Evolutionary conservation across 2,797 vertebrate species (phyloP), one percentile per base, ranked within the genome.

Genomic region (Amblyraja radiata): DNA sequence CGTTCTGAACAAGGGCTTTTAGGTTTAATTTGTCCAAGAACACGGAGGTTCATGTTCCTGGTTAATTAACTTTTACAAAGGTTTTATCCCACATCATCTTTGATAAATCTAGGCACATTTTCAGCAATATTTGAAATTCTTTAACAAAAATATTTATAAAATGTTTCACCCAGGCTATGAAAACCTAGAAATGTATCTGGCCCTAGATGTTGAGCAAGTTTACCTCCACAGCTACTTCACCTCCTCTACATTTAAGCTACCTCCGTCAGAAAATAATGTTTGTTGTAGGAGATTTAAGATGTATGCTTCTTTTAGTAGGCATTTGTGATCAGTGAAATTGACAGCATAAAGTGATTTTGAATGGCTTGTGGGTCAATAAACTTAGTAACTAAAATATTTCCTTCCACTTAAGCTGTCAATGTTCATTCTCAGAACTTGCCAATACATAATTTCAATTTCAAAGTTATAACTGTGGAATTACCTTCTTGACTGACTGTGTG

Each of bases 261-360:
- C 10, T 11, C 11, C 25, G 21, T 86, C 58, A 13, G 1, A 1
- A 86, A 32, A 61, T 63, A 63, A n/a, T 1, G 11, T 63, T n/a
- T n/a, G 6, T 63, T 63, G 25, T n/a, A 63, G 83, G 58, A 86
- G 54, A 13, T 61, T 58, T n/a, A 61, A 61, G 11, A 13, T 58
- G 11, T 10, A 14, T 28, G 23, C 10, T 84, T 4, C 54, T 61
- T 84, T 84, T 54, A 61, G 25, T 32, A 9, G 18, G 28, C 28
- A 86, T 63, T 63, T 86, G 83, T 63, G 83, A 86, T 86, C 28
- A 61, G 61, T 86, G 83, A 86, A 86, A 28, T 9, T 14, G 61
- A n/a, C 58, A 32, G 58, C 10, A 73, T 39, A 4, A 2, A 9
- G 32, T 39, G 32, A 21, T 71, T 90, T 7, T 71, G 14, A 73